Percentiles rank a stretch among this genome's conserved stretches.
Evolutionary conservation across 1,140 invertebrate species (phyloP).

Genomic region (Scaptomyza hsui): DNA sequence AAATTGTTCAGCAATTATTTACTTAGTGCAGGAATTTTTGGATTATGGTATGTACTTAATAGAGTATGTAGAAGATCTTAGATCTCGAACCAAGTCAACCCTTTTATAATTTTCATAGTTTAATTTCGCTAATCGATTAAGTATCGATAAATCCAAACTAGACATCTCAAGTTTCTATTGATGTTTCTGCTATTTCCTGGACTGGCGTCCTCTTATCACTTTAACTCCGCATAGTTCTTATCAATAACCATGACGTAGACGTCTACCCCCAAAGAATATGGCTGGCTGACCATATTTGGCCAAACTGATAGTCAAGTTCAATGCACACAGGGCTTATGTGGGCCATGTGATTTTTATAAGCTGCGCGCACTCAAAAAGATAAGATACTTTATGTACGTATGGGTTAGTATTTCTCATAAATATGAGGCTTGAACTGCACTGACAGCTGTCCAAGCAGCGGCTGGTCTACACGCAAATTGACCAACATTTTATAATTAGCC

Average conservation of each 20-base stretch:
- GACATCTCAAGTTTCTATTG: too few species aligned
- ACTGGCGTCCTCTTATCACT: neutral
- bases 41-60: too few species aligned
- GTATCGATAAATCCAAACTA: neutral
- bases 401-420: neutral
- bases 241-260: conserved; percentile 5
- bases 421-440: conserved; percentile 7
- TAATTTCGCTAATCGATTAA: neutral
- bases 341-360: conserved; percentile 31
- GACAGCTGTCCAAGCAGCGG: conserved; percentile 11
- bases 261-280: conserved; percentile 11
- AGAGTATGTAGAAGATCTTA: too few species aligned
- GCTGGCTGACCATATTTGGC: conserved; percentile 4
- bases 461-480: neutral
- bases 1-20: too few species aligned
- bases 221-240: conserved; percentile 2
- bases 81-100: neutral
- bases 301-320: conserved; percentile 15
- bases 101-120: too few species aligned
- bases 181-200: neutral
- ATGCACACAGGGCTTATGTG: conserved; percentile 5
- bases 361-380: conserved; percentile 6
- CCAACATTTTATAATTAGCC: conserved; percentile 24
- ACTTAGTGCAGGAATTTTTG: neutral
- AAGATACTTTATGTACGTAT: conserved; percentile 13